Evolutionary conservation across 2,888 invertebrate genomes (phyloP).

Genomic region (Anoplius nigerrimus): DNA sequence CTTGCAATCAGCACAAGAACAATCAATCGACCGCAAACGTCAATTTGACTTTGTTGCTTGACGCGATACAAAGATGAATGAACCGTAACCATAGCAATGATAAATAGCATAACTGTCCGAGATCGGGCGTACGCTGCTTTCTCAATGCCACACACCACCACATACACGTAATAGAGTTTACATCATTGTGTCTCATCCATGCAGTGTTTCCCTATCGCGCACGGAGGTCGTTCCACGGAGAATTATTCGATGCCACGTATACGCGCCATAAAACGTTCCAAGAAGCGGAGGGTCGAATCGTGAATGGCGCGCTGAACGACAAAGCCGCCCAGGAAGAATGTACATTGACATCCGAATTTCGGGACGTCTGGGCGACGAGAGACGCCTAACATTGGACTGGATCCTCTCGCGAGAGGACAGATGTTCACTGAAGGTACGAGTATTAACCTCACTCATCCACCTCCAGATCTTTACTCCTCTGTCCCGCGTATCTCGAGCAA

Average conservation of each 20-base stretch:
- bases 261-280: conserved; percentile 63
- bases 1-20: too few relatives aligned
- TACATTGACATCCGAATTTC: conserved; percentile 55
- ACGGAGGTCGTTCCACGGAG: conserved; percentile 57
- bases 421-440: conserved; percentile 51
- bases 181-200: conserved; percentile 39
- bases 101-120: too few relatives aligned
- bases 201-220: conserved; percentile 51
- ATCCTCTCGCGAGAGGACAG: conserved; percentile 44
- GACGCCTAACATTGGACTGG: conserved; percentile 38
- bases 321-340: conserved; percentile 57
- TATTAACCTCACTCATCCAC: too few relatives aligned
- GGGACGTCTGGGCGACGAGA: conserved; percentile 37
- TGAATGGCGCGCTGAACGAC: conserved; percentile 55
- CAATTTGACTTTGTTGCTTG: too few relatives aligned
- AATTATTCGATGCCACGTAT: conserved; percentile 62
- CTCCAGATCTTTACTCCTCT: too few relatives aligned
- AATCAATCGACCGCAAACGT: too few relatives aligned
- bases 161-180: too few relatives aligned
- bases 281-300: conserved; percentile 56
- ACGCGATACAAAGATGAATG: too few relatives aligned
- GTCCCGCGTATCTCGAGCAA: too few relatives aligned
- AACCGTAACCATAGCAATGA: too few relatives aligned
- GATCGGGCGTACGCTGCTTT: too few relatives aligned
- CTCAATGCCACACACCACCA: background rate